phyloP scores from a whole-genome alignment of 2,113 vertebrate species.

The Seriola aureovittata region DNA sequence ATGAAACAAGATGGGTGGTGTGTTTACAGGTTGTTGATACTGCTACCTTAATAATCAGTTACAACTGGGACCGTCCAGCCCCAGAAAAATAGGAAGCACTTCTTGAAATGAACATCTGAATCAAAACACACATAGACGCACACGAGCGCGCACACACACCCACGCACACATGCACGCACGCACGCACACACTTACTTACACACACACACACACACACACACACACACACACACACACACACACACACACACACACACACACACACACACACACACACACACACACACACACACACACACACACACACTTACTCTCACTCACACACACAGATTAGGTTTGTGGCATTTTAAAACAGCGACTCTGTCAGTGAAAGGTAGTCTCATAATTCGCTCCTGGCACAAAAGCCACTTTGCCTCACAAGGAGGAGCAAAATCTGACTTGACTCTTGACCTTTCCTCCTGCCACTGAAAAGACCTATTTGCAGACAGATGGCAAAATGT shows the following conservation, averaged over 20 bases:
- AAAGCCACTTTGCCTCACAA: slow-evolving; percentile 41
- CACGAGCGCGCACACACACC: slow-evolving; percentile 6
- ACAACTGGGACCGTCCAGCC: slow-evolving; percentile 51
- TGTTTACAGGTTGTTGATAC: slow-evolving; percentile 64
- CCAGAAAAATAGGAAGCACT: slow-evolving; percentile 78
- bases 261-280: slow-evolving; percentile 39
- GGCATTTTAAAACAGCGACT: slow-evolving; percentile 49
- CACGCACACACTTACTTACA: slow-evolving; percentile 4
- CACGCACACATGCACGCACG: neutral
- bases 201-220: slow-evolving; percentile 10
- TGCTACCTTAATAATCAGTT: slow-evolving; percentile 64
- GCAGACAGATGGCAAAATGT: slow-evolving; percentile 48
- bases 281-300: slow-evolving; percentile 7
- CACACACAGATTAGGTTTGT: slow-evolving; percentile 51
- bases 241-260: slow-evolving; percentile 13
- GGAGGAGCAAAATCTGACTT: slow-evolving; percentile 38
- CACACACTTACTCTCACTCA: neutral
- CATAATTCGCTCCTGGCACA: slow-evolving; percentile 29
- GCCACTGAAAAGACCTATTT: slow-evolving; percentile 31
- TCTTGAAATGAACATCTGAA: slow-evolving; percentile 57
- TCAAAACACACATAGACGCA: slow-evolving; percentile 11
- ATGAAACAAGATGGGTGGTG: slow-evolving; percentile 40
- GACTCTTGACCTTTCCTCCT: slow-evolving; percentile 44
- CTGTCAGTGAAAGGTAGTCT: slow-evolving; percentile 25
- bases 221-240: slow-evolving; percentile 18